A percentile compares a stretch with the other conserved stretches of the same genome.
Conservation (phyloP, 2,888 invertebrate species). For the Rhyacophila evoluta region DNA sequence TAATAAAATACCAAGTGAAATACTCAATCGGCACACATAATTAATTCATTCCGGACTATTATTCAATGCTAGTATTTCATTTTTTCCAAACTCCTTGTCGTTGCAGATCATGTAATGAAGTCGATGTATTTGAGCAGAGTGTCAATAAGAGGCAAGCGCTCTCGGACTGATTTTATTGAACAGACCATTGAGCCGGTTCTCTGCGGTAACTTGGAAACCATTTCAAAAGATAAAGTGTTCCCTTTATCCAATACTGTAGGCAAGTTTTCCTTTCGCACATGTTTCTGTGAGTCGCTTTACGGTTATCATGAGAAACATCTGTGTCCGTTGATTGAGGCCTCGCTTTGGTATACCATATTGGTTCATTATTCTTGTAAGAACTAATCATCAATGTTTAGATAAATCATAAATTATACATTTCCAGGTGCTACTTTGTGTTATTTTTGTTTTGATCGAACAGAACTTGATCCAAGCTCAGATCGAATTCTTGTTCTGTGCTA, state of each 20-base stretch:
- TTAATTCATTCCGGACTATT: too few relatives aligned
- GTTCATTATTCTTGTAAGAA: too few relatives aligned
- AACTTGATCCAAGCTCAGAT: too few relatives aligned
- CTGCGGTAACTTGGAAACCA: neutral
- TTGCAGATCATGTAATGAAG: neutral
- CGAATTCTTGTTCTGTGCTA: too few relatives aligned
- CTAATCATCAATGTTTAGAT: too few relatives aligned
- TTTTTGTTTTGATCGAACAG: too few relatives aligned
- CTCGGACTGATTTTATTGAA: neutral
- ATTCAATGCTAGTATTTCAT: too few relatives aligned
- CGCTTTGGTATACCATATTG: neutral
- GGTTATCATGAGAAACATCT: neutral
- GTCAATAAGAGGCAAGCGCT: neutral
- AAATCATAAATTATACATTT: too few relatives aligned
- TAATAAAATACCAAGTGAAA: too few relatives aligned
- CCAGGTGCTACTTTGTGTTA: too few relatives aligned
- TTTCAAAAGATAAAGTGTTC: neutral
- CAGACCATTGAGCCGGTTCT: neutral
- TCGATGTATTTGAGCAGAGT: constrained; percentile 1
- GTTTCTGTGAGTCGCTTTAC: neutral
- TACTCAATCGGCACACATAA: too few relatives aligned
- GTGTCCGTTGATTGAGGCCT: neutral
- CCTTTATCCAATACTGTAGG: neutral
- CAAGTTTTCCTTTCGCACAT: neutral
- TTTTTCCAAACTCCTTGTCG: neutral